Evolutionary conservation across 1,140 invertebrate genomes (phyloP).

Genomic region (Lanistes nyassanus): DNA sequence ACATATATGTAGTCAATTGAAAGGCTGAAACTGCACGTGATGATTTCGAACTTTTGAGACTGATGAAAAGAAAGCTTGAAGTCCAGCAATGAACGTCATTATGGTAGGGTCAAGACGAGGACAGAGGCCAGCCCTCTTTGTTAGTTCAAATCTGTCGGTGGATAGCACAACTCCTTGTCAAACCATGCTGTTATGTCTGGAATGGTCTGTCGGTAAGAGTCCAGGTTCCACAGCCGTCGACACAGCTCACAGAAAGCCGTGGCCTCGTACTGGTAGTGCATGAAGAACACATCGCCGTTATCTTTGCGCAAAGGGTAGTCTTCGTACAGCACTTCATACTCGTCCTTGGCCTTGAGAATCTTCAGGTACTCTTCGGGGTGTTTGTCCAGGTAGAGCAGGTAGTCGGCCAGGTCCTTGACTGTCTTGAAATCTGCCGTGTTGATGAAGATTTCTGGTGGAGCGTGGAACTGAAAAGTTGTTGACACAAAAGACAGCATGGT

Average conservation of each 20-base stretch:
- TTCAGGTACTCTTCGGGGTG: slow-evolving; percentile 29
- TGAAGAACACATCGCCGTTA: background rate
- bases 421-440: slow-evolving; percentile 28
- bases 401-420: slow-evolving; percentile 33
- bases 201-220: slow-evolving; percentile 17
- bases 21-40: background rate
- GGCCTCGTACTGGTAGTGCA: slow-evolving; percentile 19
- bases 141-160: slow-evolving; percentile 4
- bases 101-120: too few species aligned
- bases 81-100: too few species aligned
- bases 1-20: background rate
- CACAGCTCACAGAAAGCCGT: slow-evolving; percentile 27
- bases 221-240: slow-evolving; percentile 18
- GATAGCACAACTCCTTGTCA: slow-evolving; percentile 15
- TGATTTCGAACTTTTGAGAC: too few species aligned
- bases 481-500: background rate
- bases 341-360: slow-evolving; percentile 24
- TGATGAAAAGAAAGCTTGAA: too few species aligned
- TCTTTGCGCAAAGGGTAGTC: background rate
- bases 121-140: background rate
- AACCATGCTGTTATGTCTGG: slow-evolving; percentile 21
- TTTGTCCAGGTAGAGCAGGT: slow-evolving; percentile 31
- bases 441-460: slow-evolving; percentile 19
- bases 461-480: background rate
- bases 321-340: slow-evolving; percentile 28